A percentile compares a stretch with the other conserved stretches of the same genome.
These are phyloP conservation scores for Leptosomus discolor DNA, from an alignment of 2,113 vertebrate genomes.

Conservation along the genomic window DNA sequence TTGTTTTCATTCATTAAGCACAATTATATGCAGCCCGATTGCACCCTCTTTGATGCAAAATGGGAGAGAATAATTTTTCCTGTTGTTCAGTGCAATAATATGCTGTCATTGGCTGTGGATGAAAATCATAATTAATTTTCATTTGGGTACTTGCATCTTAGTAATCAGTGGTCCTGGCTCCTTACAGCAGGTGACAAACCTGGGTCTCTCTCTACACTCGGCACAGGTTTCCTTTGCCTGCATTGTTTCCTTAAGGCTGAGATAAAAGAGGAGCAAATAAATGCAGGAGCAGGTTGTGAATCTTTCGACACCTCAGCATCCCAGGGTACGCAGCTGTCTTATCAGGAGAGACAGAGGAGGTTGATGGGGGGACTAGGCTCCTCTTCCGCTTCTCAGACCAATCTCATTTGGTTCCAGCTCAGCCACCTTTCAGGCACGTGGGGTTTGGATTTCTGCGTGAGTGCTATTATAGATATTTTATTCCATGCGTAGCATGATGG, in stretches of 20 bases:
- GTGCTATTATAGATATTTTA: background rate
- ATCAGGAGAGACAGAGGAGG: background rate
- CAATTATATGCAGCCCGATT: constrained; percentile 75
- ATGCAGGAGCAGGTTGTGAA: background rate
- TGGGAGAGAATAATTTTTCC: constrained; percentile 72
- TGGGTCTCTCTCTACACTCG: background rate
- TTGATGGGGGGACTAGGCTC: background rate
- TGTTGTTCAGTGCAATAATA: constrained; percentile 70
- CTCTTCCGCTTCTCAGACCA: background rate
- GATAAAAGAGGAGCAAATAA: background rate
- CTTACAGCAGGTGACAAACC: constrained; percentile 62
- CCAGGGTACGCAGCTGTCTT: background rate
- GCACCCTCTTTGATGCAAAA: constrained; percentile 71
- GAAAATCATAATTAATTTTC: constrained; percentile 75
- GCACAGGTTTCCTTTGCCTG: background rate
- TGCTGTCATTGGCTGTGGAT: constrained; percentile 70
- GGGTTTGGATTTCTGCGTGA: background rate
- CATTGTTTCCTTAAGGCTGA: background rate
- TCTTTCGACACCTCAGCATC: background rate
- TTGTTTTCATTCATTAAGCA: constrained; percentile 78
- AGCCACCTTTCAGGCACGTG: background rate
- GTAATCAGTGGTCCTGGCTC: constrained; percentile 66
- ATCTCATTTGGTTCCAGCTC: background rate
- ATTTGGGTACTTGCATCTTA: constrained; percentile 66
- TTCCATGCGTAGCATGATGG: background rate